Base-by-base conservation (phyloP, 2,797 vertebrate genomes). In the Apogon hyalosoma region DNA sequence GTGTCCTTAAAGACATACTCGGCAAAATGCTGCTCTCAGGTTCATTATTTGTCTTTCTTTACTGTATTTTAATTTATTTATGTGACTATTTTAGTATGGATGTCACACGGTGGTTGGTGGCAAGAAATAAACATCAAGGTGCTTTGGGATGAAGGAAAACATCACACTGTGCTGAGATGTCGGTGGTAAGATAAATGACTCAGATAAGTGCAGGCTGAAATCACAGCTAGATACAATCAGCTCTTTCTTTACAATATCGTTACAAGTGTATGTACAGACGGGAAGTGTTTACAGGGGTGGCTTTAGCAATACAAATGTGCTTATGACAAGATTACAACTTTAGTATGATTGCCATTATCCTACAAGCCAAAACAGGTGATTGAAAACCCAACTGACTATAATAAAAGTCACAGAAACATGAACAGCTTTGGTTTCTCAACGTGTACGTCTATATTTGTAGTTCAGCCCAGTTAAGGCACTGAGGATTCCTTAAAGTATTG, bases 111-210 rank as follows among this genome's bases (percentile, higher is more conserved):
- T 49, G 45, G 65, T 52, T 18, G 6, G 39, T 67, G 53, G 72
- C 46, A 74, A 50, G 69, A 65, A 70, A 78, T 49, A 75, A 82
- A 78, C 69, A 60, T 21, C 61, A 40, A 54, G 65, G 47, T 77
- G 75, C 31, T 87, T 59, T 59, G 59, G 79, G 57, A 64, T 40
- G 54, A 72, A 54, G 21, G 53, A 67, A 71, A 42, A 43, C 73
- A 71, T 70, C 55, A 19, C 58, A 74, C 60, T 19, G 65, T 43
- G 53, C 40, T 6, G 50, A 60, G 55, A 62, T 65, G 48, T 74
- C 40, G 70, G 73, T 14, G 48, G 49, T 68, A n/a, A 73, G 63
- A 88, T 75, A 75, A 80, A 84, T 72, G 63, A 59, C 31, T 9
- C 1, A 63, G 76, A 82, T 73, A 72, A 73, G 40, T 19, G 49